phyloP scores from a whole-genome alignment of 2,888 invertebrate genomes.

The Tipula helvola region DNA sequence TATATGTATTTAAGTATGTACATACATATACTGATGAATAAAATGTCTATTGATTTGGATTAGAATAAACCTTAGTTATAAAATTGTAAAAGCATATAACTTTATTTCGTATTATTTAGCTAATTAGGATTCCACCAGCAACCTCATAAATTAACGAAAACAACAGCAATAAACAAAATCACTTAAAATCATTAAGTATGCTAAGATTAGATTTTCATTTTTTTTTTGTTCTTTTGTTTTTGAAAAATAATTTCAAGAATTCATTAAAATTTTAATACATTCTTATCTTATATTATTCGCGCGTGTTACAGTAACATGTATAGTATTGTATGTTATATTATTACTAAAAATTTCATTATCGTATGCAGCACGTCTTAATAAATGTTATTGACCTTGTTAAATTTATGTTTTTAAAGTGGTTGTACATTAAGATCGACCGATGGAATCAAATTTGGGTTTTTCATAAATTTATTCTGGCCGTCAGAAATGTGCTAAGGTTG shows the following conservation, averaged over 20 bases:
- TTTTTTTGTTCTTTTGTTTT: neutral
- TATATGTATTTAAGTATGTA: too few relatives aligned
- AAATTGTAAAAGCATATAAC: neutral
- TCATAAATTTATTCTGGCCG: too few relatives aligned
- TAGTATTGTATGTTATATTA: neutral
- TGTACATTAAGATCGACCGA: too few relatives aligned
- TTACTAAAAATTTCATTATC: neutral
- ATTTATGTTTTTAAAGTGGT: neutral
- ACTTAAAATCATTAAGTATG: neutral
- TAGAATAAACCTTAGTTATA: neutral
- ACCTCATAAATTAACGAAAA: neutral
- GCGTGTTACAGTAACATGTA: neutral
- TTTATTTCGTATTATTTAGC: too few relatives aligned
- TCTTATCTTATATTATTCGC: too few relatives aligned
- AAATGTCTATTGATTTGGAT: neutral
- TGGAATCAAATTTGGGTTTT: too few relatives aligned
- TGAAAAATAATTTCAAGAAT: neutral
- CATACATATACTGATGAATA: too few relatives aligned
- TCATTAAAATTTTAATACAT: neutral
- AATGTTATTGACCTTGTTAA: neutral
- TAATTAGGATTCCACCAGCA: neutral
- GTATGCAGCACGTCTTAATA: neutral
- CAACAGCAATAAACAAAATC: neutral
- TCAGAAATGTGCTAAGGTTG: too few relatives aligned
- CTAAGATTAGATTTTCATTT: neutral